Evolutionary conservation across 1,140 invertebrate species (phyloP).

Genomic region (Diorhabda sublineata): DNA sequence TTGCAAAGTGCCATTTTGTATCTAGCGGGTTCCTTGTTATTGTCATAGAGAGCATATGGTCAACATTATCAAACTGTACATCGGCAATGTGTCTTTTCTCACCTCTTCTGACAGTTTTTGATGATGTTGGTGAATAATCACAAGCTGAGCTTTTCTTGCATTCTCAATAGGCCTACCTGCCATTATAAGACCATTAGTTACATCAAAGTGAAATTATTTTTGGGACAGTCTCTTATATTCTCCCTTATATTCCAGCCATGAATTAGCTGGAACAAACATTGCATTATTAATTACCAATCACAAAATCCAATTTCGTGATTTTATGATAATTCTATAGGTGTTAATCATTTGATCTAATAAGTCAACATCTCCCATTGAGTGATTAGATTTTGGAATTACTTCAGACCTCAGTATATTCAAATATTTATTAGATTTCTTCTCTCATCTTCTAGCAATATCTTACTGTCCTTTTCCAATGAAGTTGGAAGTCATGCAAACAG

Average conservation of each 20-base stretch:
- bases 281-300: constrained; percentile 12
- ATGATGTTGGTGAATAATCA: constrained; percentile 4
- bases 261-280: constrained; percentile 13
- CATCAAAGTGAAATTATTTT: too few relatives aligned
- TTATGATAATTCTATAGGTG: background rate
- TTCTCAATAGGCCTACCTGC: constrained; percentile 2
- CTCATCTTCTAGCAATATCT: constrained; percentile 28
- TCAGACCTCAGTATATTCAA: constrained; percentile 41
- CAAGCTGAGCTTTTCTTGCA: constrained; percentile 4
- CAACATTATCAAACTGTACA: background rate
- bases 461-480: constrained; percentile 45
- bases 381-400: constrained; percentile 41
- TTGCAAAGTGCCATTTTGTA: background rate
- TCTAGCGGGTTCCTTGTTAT: background rate
- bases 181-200: background rate
- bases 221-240: too few relatives aligned
- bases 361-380: constrained; percentile 45
- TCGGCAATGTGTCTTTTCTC: background rate
- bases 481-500: constrained; percentile 45
- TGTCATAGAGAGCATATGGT: background rate
- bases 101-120: constrained; percentile 2
- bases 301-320: constrained; percentile 10
- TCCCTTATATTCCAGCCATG: too few relatives aligned
- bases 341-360: constrained; percentile 30
- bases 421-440: constrained; percentile 42